Base-by-base conservation (phyloP, 2,888 invertebrate genomes). In the Orchesellides sinensis region DNA sequence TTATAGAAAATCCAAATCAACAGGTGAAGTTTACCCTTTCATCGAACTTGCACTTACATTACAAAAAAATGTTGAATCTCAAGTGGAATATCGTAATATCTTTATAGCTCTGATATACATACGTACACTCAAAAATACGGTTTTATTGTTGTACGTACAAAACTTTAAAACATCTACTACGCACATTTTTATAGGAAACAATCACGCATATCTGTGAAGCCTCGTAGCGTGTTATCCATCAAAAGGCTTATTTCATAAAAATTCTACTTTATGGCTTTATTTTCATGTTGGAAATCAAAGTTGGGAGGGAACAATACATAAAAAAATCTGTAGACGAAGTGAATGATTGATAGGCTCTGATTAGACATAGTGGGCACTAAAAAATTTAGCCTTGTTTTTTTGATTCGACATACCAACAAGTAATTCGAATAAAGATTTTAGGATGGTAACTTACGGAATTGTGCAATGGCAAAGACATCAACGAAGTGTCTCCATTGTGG, bases 1-100 rank as follows among this genome's bases (percentile, higher is more conserved):
- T 85, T 86, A 85, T 74, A 86, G 86, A 84, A 83, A 78, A 80
- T 56, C 73, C 81, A 85, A 82, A 85, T 83, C 81, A 85, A 80
- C 80, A 80, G 73, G 77, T 85, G 72, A 84, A 65, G 70, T 79
- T 81, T 72, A 72, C 29, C 52, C 78, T 79, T 79, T 79, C 79
- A 79, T 72, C 70, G 35, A 21, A 5, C 52, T 56, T 75, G 66
- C 66, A 56, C 40, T 61, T 12, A 47, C 21, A 47, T 47, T n/a
- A 49, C 14, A 47, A 23, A 47, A 47, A 21, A 45, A 17, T 14
- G 23, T n/a, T 56, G 17, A 32, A 52, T 23, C 21, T 47, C 52
- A 21, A 66, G 65, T 65, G 65, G 66, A 66, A 14, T 27, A 73
- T 73, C 74, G 23, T 74, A 68, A 27, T 27, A 27, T 40, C 35